These are phyloP conservation scores for Atethmia centrago DNA, from an alignment of 2,888 invertebrate genomes.

Conservation along the genomic window DNA sequence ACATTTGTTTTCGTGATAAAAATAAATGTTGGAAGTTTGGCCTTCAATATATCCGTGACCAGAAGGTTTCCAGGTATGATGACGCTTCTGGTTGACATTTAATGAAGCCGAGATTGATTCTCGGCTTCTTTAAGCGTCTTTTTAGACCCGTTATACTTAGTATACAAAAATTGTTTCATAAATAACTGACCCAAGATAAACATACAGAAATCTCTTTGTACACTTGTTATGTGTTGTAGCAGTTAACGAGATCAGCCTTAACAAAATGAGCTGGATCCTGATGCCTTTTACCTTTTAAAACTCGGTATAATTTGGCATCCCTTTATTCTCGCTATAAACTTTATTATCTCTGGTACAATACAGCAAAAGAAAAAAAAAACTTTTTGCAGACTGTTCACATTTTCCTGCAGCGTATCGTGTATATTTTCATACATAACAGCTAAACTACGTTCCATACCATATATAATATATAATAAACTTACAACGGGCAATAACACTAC, in stretches of 20 bases:
- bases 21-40: neutral
- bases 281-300: slow-evolving; percentile 40
- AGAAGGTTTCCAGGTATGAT: neutral
- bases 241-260: slow-evolving; percentile 26
- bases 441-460: slow-evolving; percentile 12
- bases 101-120: no score
- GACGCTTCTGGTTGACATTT: no score
- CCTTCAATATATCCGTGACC: neutral
- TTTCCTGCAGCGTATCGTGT: slow-evolving; percentile 5
- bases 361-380: slow-evolving; percentile 18
- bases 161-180: neutral
- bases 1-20: neutral
- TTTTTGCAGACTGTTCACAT: slow-evolving; percentile 2
- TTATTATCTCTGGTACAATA: slow-evolving; percentile 19
- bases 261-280: slow-evolving; percentile 18
- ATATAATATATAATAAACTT: slow-evolving; percentile 11
- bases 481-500: slow-evolving; percentile 21
- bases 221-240: slow-evolving; percentile 4
- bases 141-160: neutral
- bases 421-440: slow-evolving; percentile 1
- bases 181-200: slow-evolving; percentile 5
- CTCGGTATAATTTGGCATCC: slow-evolving; percentile 33
- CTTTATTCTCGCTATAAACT: slow-evolving; percentile 30
- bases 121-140: neutral
- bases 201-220: slow-evolving; percentile 9